Evolutionary conservation across 2,888 invertebrate species (phyloP).

Genomic region (Anorthoa munda): DNA sequence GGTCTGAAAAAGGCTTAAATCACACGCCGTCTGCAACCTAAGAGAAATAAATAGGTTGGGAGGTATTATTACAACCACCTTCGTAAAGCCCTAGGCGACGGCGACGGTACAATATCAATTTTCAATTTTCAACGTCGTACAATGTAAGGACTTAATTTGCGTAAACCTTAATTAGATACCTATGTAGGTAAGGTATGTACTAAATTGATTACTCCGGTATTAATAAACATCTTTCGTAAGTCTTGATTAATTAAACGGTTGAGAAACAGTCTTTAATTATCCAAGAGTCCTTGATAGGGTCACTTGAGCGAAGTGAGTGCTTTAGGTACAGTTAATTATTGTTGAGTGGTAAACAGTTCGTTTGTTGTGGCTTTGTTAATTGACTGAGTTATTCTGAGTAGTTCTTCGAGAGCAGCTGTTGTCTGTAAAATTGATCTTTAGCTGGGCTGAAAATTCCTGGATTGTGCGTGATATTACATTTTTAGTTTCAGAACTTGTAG

Average conservation of each 20-base stretch:
- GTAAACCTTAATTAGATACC: not conserved
- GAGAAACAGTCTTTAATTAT: constrained; percentile 66
- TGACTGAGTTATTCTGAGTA: constrained; percentile 60
- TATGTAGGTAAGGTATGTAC: not conserved
- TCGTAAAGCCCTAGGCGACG: constrained; percentile 1
- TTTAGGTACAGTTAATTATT: constrained; percentile 67
- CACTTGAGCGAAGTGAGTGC: constrained; percentile 62
- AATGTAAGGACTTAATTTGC: constrained; percentile 18
- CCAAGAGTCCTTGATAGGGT: constrained; percentile 59
- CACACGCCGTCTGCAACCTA: not conserved
- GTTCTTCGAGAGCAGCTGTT: constrained; percentile 6
- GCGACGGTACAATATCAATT: constrained; percentile 4
- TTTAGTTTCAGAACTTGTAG: too few relatives aligned
- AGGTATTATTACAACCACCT: not conserved
- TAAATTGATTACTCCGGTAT: constrained; percentile 33
- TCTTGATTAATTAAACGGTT: constrained; percentile 68
- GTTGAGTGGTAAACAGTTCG: constrained; percentile 60
- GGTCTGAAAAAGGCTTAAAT: too few relatives aligned
- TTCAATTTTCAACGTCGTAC: constrained; percentile 4
- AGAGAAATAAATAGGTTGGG: not conserved
- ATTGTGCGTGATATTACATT: not conserved
- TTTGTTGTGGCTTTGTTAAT: constrained; percentile 61
- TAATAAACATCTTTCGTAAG: constrained; percentile 33
- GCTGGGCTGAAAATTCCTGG: constrained; percentile 17
- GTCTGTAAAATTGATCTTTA: constrained; percentile 47